Evolutionary conservation across 2,797 vertebrate species (phyloP).

Genomic region (Peromyscus nudipes): DNA sequence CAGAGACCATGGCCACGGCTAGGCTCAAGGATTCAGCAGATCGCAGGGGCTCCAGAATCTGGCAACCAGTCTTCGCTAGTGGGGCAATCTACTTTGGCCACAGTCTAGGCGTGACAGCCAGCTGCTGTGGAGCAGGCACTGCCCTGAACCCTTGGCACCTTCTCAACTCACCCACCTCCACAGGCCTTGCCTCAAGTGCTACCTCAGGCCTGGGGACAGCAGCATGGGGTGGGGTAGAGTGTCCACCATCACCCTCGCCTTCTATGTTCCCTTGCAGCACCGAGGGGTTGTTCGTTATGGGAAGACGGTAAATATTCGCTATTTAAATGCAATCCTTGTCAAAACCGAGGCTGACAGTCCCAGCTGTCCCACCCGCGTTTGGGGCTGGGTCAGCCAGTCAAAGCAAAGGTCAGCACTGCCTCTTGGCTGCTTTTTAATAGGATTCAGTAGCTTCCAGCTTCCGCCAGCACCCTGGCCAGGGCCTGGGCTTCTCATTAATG

Average conservation of each 20-base stretch:
- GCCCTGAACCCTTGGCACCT: neutral
- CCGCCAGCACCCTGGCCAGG: conserved; percentile 73
- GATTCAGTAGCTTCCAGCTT: conserved; percentile 82
- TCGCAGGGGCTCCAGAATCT: neutral
- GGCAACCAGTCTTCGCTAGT: no score
- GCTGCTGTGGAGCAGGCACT: neutral
- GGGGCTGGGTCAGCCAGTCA: conserved; percentile 88
- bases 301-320: neutral
- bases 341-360: conserved; percentile 86
- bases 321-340: conserved; percentile 91
- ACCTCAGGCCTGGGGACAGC: neutral
- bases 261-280: neutral
- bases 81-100: neutral
- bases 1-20: neutral
- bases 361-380: conserved; percentile 83
- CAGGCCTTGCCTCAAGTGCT: neutral
- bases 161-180: no score
- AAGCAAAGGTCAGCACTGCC: conserved; percentile 92
- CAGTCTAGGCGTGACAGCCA: neutral
- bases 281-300: neutral
- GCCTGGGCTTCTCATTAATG: conserved; percentile 85
- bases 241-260: neutral
- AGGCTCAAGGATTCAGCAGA: neutral
- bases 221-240: neutral
- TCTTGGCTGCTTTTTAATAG: conserved; percentile 85